These are phyloP conservation scores for Crenuchus spilurus DNA, from an alignment of 2,797 vertebrate species.

Conservation along the genomic window DNA sequence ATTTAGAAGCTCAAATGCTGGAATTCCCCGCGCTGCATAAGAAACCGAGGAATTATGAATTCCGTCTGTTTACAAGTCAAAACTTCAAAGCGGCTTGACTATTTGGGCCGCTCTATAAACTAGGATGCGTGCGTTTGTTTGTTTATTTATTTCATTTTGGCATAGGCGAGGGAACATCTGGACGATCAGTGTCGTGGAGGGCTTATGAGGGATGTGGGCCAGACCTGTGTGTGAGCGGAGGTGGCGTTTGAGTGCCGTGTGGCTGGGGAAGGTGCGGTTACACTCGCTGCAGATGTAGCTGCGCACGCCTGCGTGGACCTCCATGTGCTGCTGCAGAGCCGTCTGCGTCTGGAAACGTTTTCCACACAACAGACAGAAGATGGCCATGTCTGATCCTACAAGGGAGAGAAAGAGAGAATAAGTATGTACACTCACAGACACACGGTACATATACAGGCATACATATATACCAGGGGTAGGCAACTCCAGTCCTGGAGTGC, in stretches of 20 bases:
- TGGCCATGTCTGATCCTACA: slow-evolving; percentile 96
- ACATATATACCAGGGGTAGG: too few relatives aligned
- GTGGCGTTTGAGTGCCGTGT: slow-evolving; percentile 97
- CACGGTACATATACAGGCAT: too few relatives aligned
- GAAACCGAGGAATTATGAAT: slow-evolving; percentile 28
- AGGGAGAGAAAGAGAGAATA: neutral
- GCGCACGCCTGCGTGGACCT: slow-evolving; percentile 95
- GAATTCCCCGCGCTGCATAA: slow-evolving; percentile 5
- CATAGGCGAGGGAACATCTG: slow-evolving; percentile 92
- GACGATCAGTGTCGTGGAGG: neutral
- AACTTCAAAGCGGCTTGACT: slow-evolving; percentile 31
- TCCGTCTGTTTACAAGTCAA: slow-evolving; percentile 37
- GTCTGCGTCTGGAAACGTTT: slow-evolving; percentile 98
- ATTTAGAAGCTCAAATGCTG: neutral
- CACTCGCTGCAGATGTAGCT: slow-evolving; percentile 99
- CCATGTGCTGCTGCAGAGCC: slow-evolving; percentile 99
- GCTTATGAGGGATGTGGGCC: neutral
- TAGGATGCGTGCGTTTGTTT: slow-evolving; percentile 20
- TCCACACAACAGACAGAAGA: slow-evolving; percentile 98
- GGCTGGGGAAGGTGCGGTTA: slow-evolving; percentile 96
- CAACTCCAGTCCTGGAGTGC: too few relatives aligned
- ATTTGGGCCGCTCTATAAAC: slow-evolving; percentile 40
- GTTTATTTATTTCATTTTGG: slow-evolving; percentile 73
- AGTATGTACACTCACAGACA: slow-evolving; percentile 66
- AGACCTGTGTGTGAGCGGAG: slow-evolving; percentile 89